Conservation (phyloP, 2,797 vertebrate genomes). For the Amniataba percoides region DNA sequence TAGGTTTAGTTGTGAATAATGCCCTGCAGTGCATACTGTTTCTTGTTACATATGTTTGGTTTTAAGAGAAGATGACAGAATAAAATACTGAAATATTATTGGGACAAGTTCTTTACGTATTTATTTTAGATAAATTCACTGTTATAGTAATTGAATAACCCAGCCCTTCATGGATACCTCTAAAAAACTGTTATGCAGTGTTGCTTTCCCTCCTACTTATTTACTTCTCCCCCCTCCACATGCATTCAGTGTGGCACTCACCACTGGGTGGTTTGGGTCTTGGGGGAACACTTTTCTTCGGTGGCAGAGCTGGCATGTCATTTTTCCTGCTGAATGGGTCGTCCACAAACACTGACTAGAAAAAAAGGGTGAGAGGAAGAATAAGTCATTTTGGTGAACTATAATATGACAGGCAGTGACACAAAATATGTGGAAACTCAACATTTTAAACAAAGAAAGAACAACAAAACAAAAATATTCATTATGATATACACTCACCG, state of each 20-base stretch:
- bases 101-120: no score
- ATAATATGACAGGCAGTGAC: neutral
- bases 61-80: no score
- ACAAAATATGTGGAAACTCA: neutral
- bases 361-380: neutral
- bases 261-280: conserved; percentile 96
- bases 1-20: no score
- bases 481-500: no score
- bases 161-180: neutral
- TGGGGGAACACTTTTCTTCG: conserved; percentile 94
- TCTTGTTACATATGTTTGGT: no score
- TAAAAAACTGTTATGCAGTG: neutral
- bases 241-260: conserved; percentile 79
- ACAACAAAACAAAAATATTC: no score
- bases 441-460: neutral
- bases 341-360: conserved; percentile 89
- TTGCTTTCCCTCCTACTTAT: neutral
- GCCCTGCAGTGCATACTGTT: no score
- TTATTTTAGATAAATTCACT: no score
- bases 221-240: neutral
- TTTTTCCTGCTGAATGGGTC: conserved; percentile 94
- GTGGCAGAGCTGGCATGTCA: conserved; percentile 94
- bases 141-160: no score
- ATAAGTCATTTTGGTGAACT: neutral
- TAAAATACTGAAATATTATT: no score